Conservation (phyloP, 2,797 vertebrate genomes). For the Huso huso region DNA sequence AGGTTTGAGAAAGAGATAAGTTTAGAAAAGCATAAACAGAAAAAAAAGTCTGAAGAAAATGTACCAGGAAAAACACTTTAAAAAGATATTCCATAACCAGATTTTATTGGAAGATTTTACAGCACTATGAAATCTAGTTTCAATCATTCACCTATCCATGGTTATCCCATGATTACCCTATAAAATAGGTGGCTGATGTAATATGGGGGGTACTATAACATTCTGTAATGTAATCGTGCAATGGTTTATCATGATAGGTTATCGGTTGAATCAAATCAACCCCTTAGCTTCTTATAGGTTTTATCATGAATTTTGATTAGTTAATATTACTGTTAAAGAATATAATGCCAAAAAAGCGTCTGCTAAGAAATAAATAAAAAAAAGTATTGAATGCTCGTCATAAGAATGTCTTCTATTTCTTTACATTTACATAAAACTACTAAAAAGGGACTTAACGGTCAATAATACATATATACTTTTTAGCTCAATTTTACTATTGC, state of each 20-base stretch:
- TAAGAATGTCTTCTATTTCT: no score
- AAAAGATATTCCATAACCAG: conserved; percentile 19
- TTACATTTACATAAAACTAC: neutral
- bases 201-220: no score
- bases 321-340: neutral
- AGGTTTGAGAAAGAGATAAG: conserved; percentile 15
- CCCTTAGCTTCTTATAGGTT: neutral
- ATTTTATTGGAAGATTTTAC: no score
- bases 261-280: no score
- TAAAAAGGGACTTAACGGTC: neutral
- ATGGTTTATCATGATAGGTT: no score
- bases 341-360: neutral
- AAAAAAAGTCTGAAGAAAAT: conserved; percentile 9
- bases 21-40: conserved; percentile 4
- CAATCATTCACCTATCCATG: no score
- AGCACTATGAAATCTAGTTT: neutral
- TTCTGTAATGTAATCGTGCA: no score
- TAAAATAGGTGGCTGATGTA: no score
- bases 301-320: no score
- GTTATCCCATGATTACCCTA: no score
- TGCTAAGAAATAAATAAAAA: no score
- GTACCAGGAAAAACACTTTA: conserved; percentile 32
- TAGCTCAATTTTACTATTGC: neutral
- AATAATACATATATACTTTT: neutral
- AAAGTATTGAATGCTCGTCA: neutral